Conservation (phyloP, 2,113 vertebrate genomes). For the Pluvialis apricaria region DNA sequence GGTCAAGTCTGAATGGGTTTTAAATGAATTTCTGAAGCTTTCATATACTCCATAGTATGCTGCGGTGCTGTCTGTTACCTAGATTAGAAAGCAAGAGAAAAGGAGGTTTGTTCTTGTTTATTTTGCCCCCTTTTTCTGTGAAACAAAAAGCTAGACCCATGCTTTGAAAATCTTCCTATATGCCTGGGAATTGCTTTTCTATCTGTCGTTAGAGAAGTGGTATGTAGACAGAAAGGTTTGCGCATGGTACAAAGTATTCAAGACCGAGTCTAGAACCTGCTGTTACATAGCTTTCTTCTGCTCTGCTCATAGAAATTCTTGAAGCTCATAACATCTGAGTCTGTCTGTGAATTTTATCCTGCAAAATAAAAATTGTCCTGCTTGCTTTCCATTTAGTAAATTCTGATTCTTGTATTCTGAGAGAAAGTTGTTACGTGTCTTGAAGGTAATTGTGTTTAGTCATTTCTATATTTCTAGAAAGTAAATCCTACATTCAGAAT, state of each 20-base stretch:
- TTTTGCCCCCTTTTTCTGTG: neutral
- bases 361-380: neutral
- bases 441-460: neutral
- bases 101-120: neutral
- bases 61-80: neutral
- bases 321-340: neutral
- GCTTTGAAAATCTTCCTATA: neutral
- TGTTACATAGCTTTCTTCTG: neutral
- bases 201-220: rapidly evolving
- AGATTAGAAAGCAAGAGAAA: neutral
- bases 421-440: neutral
- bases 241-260: rapidly evolving
- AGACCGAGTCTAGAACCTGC: neutral
- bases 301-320: neutral
- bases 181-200: neutral
- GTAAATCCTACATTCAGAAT: neutral
- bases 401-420: neutral
- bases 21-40: neutral
- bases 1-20: neutral
- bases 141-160: neutral
- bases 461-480: neutral
- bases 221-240: neutral
- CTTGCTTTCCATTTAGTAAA: neutral
- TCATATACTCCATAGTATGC: neutral
- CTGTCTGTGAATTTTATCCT: neutral